Conservation (phyloP, 2,888 invertebrate species). For the Neoscelio sp. region DNA sequence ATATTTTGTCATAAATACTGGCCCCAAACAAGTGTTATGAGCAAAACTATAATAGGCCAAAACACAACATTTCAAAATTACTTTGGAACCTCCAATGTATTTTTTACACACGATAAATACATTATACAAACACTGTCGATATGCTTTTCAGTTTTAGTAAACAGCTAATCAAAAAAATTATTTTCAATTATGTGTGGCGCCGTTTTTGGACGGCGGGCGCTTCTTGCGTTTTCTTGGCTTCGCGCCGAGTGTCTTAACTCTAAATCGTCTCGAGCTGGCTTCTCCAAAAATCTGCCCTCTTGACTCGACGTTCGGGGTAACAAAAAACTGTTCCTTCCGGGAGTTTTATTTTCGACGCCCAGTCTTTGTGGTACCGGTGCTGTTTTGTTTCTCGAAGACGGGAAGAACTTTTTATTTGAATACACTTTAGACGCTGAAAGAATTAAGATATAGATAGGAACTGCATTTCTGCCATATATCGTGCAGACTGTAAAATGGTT, state of each 20-base stretch:
- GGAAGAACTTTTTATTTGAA: slow-evolving; percentile 69
- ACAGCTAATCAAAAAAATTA: slow-evolving; percentile 60
- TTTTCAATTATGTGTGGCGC: slow-evolving; percentile 64
- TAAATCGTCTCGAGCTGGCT: neutral
- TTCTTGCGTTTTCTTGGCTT: neutral
- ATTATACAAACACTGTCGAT: neutral
- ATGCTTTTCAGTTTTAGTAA: neutral
- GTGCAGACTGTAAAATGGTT: slow-evolving; percentile 36
- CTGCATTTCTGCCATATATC: no score
- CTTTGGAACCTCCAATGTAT: no score
- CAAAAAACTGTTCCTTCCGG: neutral
- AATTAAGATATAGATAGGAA: neutral
- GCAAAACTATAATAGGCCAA: no score
- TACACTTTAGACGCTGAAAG: slow-evolving; percentile 51
- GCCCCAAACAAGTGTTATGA: no score
- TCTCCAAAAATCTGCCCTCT: slow-evolving; percentile 39
- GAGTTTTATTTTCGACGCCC: slow-evolving; percentile 1
- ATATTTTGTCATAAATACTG: no score
- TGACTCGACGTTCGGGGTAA: slow-evolving; percentile 36
- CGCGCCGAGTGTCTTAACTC: slow-evolving; percentile 8
- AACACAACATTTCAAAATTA: no score
- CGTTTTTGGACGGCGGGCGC: slow-evolving; percentile 48
- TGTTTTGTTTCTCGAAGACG: slow-evolving; percentile 76
- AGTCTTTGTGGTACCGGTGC: slow-evolving; percentile 71
- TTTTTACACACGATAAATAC: neutral